Conservation (phyloP, 2,113 vertebrate genomes). For the Otus sunia region DNA sequence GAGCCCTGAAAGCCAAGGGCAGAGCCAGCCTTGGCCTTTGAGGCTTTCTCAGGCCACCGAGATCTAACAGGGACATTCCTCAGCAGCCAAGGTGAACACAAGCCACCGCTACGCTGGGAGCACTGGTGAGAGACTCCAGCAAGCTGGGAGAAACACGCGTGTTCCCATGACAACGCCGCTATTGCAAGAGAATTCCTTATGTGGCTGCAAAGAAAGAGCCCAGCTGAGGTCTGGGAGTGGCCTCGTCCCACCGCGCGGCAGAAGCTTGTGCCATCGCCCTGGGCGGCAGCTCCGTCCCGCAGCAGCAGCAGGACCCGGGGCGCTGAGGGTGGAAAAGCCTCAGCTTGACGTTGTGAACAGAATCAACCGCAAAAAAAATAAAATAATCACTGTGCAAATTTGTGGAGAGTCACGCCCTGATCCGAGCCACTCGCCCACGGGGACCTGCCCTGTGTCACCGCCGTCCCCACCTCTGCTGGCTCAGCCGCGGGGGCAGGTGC, state of each 20-base stretch:
- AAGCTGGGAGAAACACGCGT: not conserved
- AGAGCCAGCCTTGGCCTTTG: fast-evolving
- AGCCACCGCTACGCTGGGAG: not conserved
- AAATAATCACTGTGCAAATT: fast-evolving
- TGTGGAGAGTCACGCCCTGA: fast-evolving
- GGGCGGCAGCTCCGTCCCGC: not conserved
- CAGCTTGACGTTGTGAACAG: fast-evolving
- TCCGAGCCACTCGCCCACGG: fast-evolving
- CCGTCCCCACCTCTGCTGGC: too few species aligned
- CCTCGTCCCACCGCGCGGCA: not conserved
- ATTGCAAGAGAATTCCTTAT: conserved; percentile 61
- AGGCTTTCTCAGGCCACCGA: not conserved
- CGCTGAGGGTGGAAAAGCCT: fast-evolving
- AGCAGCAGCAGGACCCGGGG: not conserved
- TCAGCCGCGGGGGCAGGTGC: fast-evolving
- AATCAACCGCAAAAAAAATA: not conserved
- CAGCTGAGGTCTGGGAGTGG: not conserved
- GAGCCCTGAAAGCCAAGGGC: not conserved
- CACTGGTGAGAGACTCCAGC: not conserved
- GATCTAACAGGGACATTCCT: not conserved
- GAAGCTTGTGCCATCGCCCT: not conserved
- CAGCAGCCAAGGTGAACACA: fast-evolving
- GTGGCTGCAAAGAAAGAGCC: conserved; percentile 43
- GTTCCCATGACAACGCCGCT: conserved; percentile 44
- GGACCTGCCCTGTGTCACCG: not conserved